phyloP scores from a whole-genome alignment of 2,797 vertebrate species.

The Chelidonichthys spinosus region DNA sequence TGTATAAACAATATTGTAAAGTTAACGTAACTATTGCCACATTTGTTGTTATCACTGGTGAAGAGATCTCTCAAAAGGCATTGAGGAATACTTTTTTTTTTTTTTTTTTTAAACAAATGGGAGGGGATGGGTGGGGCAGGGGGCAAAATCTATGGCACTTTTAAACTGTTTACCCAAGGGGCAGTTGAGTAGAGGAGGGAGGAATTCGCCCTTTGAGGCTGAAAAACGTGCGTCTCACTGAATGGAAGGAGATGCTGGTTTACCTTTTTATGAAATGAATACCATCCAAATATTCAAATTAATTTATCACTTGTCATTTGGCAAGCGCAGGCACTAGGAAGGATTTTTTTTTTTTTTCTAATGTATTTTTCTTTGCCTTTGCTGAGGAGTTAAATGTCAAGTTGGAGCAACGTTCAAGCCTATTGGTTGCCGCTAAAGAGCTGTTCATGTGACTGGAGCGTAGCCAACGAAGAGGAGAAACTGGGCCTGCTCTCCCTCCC shows the following conservation, averaged over 20 bases:
- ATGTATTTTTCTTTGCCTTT: slow-evolving; percentile 75
- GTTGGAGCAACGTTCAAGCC: slow-evolving; percentile 67
- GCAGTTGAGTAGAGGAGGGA: slow-evolving; percentile 62
- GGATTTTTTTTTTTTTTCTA: slow-evolving; percentile 50
- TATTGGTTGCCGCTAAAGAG: slow-evolving; percentile 53
- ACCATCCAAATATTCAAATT: slow-evolving; percentile 69
- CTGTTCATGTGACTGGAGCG: slow-evolving; percentile 59
- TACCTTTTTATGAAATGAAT: slow-evolving; percentile 63
- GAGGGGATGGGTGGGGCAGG: slow-evolving; percentile 31
- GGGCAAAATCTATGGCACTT: slow-evolving; percentile 79
- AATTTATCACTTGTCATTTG: slow-evolving; percentile 66
- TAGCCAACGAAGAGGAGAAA: slow-evolving; percentile 70
- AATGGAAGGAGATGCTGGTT: slow-evolving; percentile 58
- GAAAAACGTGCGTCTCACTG: slow-evolving; percentile 37
- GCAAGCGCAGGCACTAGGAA: slow-evolving; percentile 60
- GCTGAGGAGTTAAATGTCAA: slow-evolving; percentile 74
- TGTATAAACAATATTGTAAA: slow-evolving; percentile 89
- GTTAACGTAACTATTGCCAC: slow-evolving; percentile 84
- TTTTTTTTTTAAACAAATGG: slow-evolving; percentile 44
- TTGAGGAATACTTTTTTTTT: slow-evolving; percentile 64
- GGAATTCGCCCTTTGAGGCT: slow-evolving; percentile 38
- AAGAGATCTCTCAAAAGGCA: slow-evolving; percentile 74
- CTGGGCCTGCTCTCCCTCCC: slow-evolving; percentile 83
- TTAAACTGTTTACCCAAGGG: slow-evolving; percentile 74
- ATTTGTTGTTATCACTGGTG: slow-evolving; percentile 76